Evolutionary conservation across 2,888 invertebrate species (phyloP).

Genomic region (Arge pagana): DNA sequence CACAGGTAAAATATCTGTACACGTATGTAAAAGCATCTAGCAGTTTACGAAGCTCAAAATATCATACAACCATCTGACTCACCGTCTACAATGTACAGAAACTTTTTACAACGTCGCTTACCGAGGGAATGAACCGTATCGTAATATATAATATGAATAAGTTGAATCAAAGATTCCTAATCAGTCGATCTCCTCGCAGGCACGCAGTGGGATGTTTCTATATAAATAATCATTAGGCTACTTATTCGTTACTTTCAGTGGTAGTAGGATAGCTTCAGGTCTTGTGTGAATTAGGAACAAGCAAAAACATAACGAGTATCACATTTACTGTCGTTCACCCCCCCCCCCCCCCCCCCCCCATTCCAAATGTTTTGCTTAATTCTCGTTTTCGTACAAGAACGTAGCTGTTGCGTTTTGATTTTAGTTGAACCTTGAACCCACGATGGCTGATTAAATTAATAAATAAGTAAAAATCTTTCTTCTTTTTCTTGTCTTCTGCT

Average conservation of each 20-base stretch:
- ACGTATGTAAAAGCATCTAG: neutral
- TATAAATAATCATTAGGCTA: constrained; percentile 14
- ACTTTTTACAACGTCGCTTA: constrained; percentile 30
- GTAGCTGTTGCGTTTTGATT: neutral
- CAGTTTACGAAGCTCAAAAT: neutral
- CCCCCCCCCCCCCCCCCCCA: too few species aligned
- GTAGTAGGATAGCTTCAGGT: constrained; percentile 16
- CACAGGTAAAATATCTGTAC: constrained; percentile 33
- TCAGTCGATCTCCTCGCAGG: constrained; percentile 26
- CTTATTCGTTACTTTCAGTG: constrained; percentile 14
- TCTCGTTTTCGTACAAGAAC: too few species aligned
- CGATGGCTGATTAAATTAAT: constrained; percentile 1
- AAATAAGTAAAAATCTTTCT: neutral
- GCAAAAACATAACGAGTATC: constrained; percentile 8
- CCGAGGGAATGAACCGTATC: constrained; percentile 35
- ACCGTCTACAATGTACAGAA: constrained; percentile 30
- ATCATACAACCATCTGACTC: constrained; percentile 32
- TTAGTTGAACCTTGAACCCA: neutral
- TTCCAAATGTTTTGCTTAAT: too few species aligned
- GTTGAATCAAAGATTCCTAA: constrained; percentile 28
- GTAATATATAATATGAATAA: constrained; percentile 21
- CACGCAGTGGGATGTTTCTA: constrained; percentile 23
- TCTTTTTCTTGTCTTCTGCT: too few species aligned
- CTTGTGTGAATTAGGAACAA: constrained; percentile 9
- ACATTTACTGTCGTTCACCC: neutral